Evolutionary conservation across 2,797 vertebrate genomes (phyloP).

Genomic region (Oreonectes daqikongensis): DNA sequence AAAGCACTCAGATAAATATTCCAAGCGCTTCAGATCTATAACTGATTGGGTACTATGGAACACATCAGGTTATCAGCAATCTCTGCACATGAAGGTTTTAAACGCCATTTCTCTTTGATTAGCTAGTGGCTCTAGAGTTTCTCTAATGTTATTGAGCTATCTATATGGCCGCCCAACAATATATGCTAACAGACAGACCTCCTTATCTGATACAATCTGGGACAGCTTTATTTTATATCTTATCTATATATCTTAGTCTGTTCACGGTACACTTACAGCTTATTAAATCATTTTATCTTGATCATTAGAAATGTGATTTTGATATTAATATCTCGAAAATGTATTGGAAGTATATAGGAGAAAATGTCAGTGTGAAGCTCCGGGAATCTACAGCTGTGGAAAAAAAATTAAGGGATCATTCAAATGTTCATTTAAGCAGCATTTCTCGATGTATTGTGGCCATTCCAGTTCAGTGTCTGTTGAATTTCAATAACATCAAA

Average conservation of each 20-base stretch:
- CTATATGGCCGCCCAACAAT: background rate
- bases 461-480: no score
- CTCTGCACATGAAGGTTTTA: constrained; percentile 20
- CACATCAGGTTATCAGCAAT: constrained; percentile 13
- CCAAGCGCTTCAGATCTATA: background rate
- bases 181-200: constrained; percentile 33
- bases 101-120: constrained; percentile 28
- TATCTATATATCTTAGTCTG: constrained; percentile 9
- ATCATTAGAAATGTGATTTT: constrained; percentile 26
- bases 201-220: constrained; percentile 10
- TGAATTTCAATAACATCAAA: no score
- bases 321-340: background rate
- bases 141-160: constrained; percentile 4
- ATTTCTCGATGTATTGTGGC: no score
- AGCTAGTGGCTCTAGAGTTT: constrained; percentile 3
- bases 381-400: no score
- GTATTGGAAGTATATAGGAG: no score
- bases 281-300: constrained; percentile 13
- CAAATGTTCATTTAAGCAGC: no score
- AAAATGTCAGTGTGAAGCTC: no score
- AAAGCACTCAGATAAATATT: constrained; percentile 45
- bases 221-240: background rate
- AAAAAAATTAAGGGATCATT: no score
- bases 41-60: constrained; percentile 6
- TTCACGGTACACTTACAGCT: constrained; percentile 9